phyloP scores from a whole-genome alignment of 2,797 vertebrate species.

The Enteromius afrohamiltoni region DNA sequence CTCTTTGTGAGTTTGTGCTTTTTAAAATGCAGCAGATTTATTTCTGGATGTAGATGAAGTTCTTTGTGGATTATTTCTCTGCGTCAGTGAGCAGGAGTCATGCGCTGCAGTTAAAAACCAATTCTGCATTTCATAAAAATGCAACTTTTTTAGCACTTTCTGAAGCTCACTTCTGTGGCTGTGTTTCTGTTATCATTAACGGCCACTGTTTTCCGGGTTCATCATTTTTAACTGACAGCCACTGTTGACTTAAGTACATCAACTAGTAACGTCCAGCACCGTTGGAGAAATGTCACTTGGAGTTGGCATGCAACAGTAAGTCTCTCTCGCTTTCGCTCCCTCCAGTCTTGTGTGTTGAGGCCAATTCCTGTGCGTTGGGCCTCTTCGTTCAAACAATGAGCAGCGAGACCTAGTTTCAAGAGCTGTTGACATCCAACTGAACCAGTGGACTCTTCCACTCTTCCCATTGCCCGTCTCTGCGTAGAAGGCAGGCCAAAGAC shows the following conservation, averaged over 20 bases:
- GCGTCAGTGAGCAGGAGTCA: background rate
- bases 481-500: conserved; percentile 38
- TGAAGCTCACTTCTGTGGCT: background rate
- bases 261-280: conserved; percentile 16
- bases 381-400: conserved; percentile 63
- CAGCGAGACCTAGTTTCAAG: conserved; percentile 58
- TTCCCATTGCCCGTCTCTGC: conserved; percentile 17
- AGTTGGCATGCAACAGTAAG: conserved; percentile 40
- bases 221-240: background rate
- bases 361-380: conserved; percentile 57
- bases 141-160: background rate
- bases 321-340: conserved; percentile 23
- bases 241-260: conserved; percentile 10
- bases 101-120: background rate
- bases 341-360: conserved; percentile 42
- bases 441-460: conserved; percentile 32
- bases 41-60: background rate
- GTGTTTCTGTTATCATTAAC: background rate
- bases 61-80: background rate
- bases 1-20: background rate
- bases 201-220: background rate
- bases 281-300: conserved; percentile 41
- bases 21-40: background rate
- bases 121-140: background rate
- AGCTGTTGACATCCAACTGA: conserved; percentile 42